Evolutionary conservation across 2,113 vertebrate species (phyloP).

Genomic region (Pomatorhinus ruficollis): DNA sequence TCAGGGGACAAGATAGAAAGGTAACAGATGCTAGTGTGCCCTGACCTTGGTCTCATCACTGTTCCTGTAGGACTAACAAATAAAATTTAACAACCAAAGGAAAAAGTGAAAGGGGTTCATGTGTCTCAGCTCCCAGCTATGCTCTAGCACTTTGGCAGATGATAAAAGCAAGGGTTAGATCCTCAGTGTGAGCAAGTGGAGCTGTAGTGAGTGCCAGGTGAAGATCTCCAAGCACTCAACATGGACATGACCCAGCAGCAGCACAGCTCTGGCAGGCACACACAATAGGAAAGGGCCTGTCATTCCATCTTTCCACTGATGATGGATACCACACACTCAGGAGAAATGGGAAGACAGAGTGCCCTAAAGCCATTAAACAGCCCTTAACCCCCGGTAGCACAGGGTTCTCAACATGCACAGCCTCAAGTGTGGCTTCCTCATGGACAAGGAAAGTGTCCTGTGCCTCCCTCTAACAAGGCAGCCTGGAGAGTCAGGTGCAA

Average conservation of each 20-base stretch:
- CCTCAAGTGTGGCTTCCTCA: background rate
- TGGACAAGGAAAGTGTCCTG: background rate
- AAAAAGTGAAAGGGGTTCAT: background rate
- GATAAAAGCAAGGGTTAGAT: background rate
- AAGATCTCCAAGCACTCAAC: background rate
- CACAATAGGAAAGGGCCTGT: background rate
- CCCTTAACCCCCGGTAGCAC: background rate
- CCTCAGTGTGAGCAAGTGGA: background rate
- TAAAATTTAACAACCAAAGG: background rate
- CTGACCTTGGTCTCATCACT: background rate
- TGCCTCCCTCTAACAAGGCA: background rate
- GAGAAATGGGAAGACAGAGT: background rate
- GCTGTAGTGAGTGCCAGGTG: background rate
- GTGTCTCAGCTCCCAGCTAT: background rate
- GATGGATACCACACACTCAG: background rate
- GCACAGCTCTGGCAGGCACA: background rate
- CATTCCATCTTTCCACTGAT: background rate
- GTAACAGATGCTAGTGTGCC: slow-evolving; percentile 4
- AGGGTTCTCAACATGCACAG: background rate
- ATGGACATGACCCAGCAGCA: background rate
- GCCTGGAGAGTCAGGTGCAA: background rate
- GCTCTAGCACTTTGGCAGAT: background rate
- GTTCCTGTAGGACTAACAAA: background rate
- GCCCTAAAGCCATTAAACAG: background rate
- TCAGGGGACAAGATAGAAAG: background rate